Evolutionary conservation across 2,113 vertebrate genomes (phyloP).

Genomic region (Abramis brama): DNA sequence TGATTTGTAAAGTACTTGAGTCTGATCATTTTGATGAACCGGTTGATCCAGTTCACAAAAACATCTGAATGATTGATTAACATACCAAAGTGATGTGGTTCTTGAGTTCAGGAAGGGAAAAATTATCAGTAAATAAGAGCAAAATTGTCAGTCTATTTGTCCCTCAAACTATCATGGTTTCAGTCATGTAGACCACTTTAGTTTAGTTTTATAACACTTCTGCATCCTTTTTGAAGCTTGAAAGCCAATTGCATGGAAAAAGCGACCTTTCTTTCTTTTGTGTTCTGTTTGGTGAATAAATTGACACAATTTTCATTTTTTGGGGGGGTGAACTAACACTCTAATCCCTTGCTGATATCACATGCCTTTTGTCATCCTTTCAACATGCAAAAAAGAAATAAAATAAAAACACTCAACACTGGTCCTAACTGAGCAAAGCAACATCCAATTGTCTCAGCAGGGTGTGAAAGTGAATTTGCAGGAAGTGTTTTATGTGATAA

Average conservation of each 20-base stretch:
- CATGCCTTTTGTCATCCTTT: constrained; percentile 39
- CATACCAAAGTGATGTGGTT: not conserved
- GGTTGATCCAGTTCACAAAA: not conserved
- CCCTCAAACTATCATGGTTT: not conserved
- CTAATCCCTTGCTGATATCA: constrained; percentile 28
- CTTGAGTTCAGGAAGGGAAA: not conserved
- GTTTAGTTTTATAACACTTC: not conserved
- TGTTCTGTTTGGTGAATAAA: not conserved
- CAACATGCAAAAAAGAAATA: not conserved
- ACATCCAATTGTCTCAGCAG: constrained; percentile 23
- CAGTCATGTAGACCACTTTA: not conserved
- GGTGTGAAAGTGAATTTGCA: constrained; percentile 46
- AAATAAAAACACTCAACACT: not conserved
- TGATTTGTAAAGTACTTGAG: no score
- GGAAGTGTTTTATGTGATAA: constrained; percentile 56
- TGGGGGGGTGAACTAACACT: not conserved
- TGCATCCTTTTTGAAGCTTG: not conserved
- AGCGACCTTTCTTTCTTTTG: not conserved
- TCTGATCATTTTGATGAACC: no score
- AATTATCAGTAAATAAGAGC: not conserved
- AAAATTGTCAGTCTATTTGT: not conserved
- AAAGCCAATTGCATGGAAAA: not conserved
- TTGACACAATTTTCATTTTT: not conserved
- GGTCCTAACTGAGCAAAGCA: constrained; percentile 15
- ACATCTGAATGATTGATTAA: not conserved